These are phyloP conservation scores for Sitta carolinensis DNA, from an alignment of 2,797 vertebrate genomes.

Conservation along the genomic window DNA sequence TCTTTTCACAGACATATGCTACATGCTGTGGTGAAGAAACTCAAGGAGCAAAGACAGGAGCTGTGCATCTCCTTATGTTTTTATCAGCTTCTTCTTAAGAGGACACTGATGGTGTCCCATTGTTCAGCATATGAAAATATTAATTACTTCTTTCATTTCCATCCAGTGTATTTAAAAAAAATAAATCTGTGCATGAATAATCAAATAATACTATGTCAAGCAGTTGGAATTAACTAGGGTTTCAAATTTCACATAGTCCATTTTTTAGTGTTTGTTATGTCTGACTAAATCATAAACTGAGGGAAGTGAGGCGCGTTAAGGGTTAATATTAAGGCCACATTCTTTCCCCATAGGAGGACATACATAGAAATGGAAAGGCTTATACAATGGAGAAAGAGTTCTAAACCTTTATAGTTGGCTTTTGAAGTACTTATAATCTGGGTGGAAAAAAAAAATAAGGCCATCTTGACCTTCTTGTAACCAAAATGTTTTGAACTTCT, in stretches of 20 bases:
- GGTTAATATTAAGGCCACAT: background rate
- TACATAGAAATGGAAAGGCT: background rate
- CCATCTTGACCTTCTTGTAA: background rate
- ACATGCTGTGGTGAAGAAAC: background rate
- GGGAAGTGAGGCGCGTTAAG: background rate
- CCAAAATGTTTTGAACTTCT: constrained; percentile 25
- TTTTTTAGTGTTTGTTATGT: background rate
- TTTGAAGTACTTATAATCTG: constrained; percentile 13
- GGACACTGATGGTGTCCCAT: background rate
- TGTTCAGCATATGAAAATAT: background rate
- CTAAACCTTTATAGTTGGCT: background rate
- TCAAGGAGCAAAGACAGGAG: background rate
- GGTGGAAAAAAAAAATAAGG: background rate
- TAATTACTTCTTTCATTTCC: background rate
- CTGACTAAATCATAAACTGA: background rate
- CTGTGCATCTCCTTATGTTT: background rate
- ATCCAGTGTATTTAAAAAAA: background rate
- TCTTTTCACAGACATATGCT: background rate
- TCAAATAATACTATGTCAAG: background rate
- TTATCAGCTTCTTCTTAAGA: background rate
- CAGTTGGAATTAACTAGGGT: background rate
- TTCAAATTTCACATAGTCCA: background rate
- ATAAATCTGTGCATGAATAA: background rate
- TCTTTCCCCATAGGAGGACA: background rate
- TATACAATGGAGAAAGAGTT: background rate